Base-by-base conservation (phyloP, 2,113 vertebrate genomes). In the Leiothrix lutea region DNA sequence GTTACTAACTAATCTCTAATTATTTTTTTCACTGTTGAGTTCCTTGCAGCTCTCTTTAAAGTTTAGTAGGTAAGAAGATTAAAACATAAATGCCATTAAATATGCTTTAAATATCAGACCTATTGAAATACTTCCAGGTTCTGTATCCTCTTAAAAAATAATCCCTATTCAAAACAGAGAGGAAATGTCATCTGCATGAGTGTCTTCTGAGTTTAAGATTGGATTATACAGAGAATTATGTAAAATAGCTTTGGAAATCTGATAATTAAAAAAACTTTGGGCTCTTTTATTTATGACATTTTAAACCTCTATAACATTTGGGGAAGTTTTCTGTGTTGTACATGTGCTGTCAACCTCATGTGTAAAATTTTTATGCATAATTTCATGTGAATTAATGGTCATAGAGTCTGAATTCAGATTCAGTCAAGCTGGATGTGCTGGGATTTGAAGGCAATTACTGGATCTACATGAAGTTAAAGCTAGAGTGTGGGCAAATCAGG, bases 11-110 rank as follows among this genome's bases (percentile, higher is more conserved):
- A 87, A 77, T 82, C 80, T 80, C 86, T 96, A 78, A 95, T 97
- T 94, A 94, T 97, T 97, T 97, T 95, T 97, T 97, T 95, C 94
- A 91, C 90, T 79, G 51, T 92, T 96, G 88, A 97, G 97, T 97
- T 96, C 73, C 88, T 97, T 93, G 91, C 77, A 87, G 92, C 88
- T 97, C 86, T 95, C 82, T 97, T 95, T 97, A 96, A 98, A 97
- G 95, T 96, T 97, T 97, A 98, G 95, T 95, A 97, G 97, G 96
- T 98, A 98, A 98, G 98, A 96, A 98, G 98, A 98, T 98, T 98
- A 98, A 98, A 97, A 97, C 78, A 97, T 97, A 98, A 98, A 98
- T 98, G 96, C 97, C 97, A 97, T 94, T 98, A 98, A 98, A 98
- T 97, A 96, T 97, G 97, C 95, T 98, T 97, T 98, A 98, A 98